Conservation (phyloP, 2,797 vertebrate species). For the Pseudomugil gertrudae region DNA sequence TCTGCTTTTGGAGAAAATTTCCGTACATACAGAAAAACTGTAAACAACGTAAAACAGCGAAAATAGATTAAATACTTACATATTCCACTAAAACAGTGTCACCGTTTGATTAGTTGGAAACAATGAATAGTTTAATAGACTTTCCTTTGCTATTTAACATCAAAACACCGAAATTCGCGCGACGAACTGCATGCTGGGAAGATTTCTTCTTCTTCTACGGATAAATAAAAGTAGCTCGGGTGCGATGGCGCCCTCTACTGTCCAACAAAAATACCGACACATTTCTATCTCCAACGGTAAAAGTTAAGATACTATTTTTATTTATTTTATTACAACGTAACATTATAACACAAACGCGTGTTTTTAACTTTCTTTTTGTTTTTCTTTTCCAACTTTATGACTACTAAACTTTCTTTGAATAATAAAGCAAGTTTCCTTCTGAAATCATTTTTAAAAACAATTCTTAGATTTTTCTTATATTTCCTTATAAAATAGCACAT, state of each 20-base stretch:
- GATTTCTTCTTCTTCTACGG: constrained; percentile 1
- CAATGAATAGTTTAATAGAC: background rate
- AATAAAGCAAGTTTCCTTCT: too few relatives aligned
- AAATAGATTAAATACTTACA: background rate
- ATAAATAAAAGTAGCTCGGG: too few relatives aligned
- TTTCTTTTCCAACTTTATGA: too few relatives aligned
- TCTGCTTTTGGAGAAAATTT: background rate
- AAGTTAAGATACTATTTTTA: too few relatives aligned
- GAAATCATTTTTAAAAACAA: too few relatives aligned
- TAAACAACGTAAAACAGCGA: background rate
- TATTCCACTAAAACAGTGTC: fast-evolving
- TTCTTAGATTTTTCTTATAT: too few relatives aligned
- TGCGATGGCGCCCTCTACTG: constrained; percentile 1
- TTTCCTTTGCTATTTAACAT: background rate
- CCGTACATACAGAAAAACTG: background rate
- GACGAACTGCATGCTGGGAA: constrained; percentile 51
- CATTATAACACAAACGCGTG: too few relatives aligned
- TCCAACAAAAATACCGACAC: background rate
- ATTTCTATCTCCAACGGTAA: too few relatives aligned
- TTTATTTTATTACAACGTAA: too few relatives aligned
- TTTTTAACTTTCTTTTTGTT: too few relatives aligned
- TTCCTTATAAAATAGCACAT: too few relatives aligned
- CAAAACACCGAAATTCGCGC: constrained; percentile 39
- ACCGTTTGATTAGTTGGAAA: background rate
- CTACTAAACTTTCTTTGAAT: too few relatives aligned